Percentiles rank a stretch among this genome's conserved stretches.
phyloP scores from a whole-genome alignment of 2,113 vertebrate species.

The Corythaixoides concolor region DNA sequence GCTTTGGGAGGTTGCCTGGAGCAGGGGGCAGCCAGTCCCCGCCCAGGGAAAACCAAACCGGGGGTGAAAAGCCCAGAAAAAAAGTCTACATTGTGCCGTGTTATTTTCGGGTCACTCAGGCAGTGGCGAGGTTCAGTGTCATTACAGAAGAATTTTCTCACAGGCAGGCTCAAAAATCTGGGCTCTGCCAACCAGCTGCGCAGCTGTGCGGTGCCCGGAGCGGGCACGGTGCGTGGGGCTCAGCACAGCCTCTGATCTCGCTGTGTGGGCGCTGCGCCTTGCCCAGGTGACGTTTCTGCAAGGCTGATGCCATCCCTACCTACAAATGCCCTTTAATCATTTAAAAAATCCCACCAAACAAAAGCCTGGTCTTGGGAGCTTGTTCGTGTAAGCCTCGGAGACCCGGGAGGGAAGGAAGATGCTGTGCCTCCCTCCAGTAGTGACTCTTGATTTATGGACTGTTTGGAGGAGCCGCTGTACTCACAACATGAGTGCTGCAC shows the following conservation, averaged over 20 bases:
- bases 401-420: background rate
- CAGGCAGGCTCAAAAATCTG: background rate
- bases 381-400: background rate
- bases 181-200: background rate
- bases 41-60: background rate
- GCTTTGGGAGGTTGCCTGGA: rapidly evolving
- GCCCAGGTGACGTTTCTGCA: background rate
- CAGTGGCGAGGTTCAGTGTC: background rate
- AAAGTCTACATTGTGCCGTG: too few species aligned
- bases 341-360: background rate
- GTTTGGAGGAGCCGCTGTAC: background rate
- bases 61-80: background rate
- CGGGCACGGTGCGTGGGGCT: background rate
- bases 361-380: background rate
- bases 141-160: background rate
- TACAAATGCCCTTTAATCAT: background rate
- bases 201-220: background rate
- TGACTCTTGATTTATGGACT: background rate
- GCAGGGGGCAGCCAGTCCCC: background rate
- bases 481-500: background rate
- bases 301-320: background rate
- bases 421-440: background rate
- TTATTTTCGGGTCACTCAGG: background rate
- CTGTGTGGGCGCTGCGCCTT: background rate
- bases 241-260: background rate